A percentile compares a stretch with the other conserved stretches of the same genome.
These are phyloP conservation scores for Montipora cactus DNA, from an alignment of 64 coral and sea anemone genomes.

Conservation along the genomic window DNA sequence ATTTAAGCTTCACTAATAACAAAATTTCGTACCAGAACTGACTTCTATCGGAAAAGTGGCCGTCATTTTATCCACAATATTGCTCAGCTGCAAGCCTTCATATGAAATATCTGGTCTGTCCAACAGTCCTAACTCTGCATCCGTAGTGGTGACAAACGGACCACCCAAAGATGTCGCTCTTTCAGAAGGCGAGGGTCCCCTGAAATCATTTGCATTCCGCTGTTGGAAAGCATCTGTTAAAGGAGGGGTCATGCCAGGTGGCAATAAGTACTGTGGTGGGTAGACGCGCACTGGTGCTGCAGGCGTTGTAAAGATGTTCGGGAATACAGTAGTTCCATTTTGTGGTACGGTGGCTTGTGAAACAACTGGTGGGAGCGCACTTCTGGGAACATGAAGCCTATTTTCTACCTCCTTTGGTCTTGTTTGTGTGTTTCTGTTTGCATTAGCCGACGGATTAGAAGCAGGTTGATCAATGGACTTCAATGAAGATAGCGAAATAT, in stretches of 20 bases:
- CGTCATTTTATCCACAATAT: slow-evolving; percentile 84
- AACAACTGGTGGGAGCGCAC: not conserved
- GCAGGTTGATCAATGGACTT: not conserved
- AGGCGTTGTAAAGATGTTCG: not conserved
- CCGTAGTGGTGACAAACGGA: slow-evolving; percentile 24
- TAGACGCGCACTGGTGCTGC: not conserved
- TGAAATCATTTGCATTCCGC: not conserved
- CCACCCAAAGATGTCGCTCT: not conserved
- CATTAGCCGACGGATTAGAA: not conserved
- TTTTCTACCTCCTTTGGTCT: not conserved
- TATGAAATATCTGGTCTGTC: slow-evolving; percentile 8
- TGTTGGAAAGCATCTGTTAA: not conserved
- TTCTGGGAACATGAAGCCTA: not conserved
- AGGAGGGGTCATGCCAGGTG: slow-evolving; percentile 12
- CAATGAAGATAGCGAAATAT: not conserved
- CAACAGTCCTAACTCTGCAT: not conserved
- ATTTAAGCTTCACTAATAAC: too few relatives aligned
- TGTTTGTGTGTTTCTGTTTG: not conserved
- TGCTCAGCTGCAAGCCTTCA: slow-evolving; percentile 74
- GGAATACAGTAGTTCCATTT: not conserved
- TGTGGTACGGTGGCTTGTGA: not conserved
- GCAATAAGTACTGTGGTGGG: slow-evolving; percentile 1
- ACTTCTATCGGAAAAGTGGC: slow-evolving; percentile 77
- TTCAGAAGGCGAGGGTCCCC: not conserved
- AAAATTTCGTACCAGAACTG: slow-evolving; percentile 51